These are phyloP conservation scores for Pangasius djambal DNA, from an alignment of 2,797 vertebrate genomes.

Conservation along the genomic window DNA sequence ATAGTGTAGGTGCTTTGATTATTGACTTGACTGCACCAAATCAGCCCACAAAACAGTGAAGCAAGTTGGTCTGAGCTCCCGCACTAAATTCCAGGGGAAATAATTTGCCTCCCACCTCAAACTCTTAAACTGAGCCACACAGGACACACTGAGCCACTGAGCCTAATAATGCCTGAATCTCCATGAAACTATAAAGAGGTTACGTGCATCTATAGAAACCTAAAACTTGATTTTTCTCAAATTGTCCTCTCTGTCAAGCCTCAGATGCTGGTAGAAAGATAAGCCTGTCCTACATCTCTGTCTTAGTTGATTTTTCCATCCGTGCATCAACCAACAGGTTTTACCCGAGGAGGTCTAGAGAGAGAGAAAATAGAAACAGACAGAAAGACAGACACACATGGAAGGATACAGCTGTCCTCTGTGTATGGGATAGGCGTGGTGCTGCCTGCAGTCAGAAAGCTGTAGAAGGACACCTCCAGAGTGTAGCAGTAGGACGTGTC, in stretches of 20 bases:
- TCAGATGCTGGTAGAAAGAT: slow-evolving; percentile 9
- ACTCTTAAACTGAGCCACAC: slow-evolving; percentile 9
- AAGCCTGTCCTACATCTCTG: slow-evolving; percentile 18
- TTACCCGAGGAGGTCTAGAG: neutral
- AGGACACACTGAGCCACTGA: slow-evolving; percentile 4
- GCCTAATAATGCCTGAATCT: slow-evolving; percentile 24
- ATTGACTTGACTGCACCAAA: slow-evolving; percentile 35
- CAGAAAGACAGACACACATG: slow-evolving; percentile 16
- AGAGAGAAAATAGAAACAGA: slow-evolving; percentile 8
- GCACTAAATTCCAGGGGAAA: slow-evolving; percentile 25
- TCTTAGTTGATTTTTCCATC: slow-evolving; percentile 23
- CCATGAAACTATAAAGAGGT: slow-evolving; percentile 22
- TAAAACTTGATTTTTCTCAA: slow-evolving; percentile 23
- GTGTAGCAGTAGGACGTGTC: slow-evolving; percentile 97
- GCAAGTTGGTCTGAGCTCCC: neutral
- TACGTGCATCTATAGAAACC: slow-evolving; percentile 15
- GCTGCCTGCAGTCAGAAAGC: slow-evolving; percentile 84
- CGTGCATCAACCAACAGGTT: slow-evolving; percentile 28
- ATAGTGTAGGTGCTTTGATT: slow-evolving; percentile 12
- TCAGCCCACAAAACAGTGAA: slow-evolving; percentile 35
- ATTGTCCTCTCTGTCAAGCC: slow-evolving; percentile 9
- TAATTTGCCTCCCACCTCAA: slow-evolving; percentile 11
- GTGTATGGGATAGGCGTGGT: slow-evolving; percentile 88
- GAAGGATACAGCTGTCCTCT: slow-evolving; percentile 97
- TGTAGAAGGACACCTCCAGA: slow-evolving; percentile 97